Conservation (phyloP, 2,113 vertebrate genomes). For the Myotis brandtii region DNA sequence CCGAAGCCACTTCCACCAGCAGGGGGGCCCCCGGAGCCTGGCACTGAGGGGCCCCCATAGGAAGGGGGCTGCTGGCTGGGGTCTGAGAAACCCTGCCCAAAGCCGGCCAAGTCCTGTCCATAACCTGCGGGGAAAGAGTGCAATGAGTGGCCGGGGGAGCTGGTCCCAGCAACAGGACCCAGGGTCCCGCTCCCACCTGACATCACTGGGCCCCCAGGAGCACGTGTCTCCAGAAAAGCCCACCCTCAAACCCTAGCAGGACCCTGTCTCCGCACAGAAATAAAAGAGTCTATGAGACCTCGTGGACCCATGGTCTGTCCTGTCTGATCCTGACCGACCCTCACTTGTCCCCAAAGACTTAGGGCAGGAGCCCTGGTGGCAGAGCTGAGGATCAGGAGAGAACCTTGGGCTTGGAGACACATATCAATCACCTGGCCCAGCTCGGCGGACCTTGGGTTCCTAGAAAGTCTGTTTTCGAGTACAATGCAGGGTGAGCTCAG, state of each 20-base stretch:
- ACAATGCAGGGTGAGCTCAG: not conserved
- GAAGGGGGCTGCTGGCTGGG: conserved; percentile 94
- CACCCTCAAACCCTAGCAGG: not conserved
- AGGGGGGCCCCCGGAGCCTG: conserved; percentile 91
- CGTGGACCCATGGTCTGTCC: not conserved
- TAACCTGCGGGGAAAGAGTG: conserved; percentile 89
- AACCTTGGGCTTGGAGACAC: not conserved
- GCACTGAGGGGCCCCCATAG: conserved; percentile 93
- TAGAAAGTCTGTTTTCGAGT: not conserved
- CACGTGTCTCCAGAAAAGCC: not conserved
- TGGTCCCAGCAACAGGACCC: not conserved
- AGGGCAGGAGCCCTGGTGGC: not conserved
- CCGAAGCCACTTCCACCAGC: conserved; percentile 92
- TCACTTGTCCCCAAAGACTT: not conserved
- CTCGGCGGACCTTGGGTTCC: not conserved
- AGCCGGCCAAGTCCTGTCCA: conserved; percentile 97
- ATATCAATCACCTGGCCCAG: not conserved
- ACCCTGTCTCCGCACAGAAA: not conserved
- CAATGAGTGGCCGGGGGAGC: conserved; percentile 47
- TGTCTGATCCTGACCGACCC: not conserved
- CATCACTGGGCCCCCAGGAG: not conserved
- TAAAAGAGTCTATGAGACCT: not conserved
- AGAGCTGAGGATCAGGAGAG: no score
- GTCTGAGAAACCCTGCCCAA: conserved; percentile 96
- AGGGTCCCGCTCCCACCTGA: not conserved